Percentiles rank a stretch among this genome's conserved stretches.
These are phyloP conservation scores for Galerucella pusilla DNA, from an alignment of 2,888 invertebrate genomes.

Conservation along the genomic window DNA sequence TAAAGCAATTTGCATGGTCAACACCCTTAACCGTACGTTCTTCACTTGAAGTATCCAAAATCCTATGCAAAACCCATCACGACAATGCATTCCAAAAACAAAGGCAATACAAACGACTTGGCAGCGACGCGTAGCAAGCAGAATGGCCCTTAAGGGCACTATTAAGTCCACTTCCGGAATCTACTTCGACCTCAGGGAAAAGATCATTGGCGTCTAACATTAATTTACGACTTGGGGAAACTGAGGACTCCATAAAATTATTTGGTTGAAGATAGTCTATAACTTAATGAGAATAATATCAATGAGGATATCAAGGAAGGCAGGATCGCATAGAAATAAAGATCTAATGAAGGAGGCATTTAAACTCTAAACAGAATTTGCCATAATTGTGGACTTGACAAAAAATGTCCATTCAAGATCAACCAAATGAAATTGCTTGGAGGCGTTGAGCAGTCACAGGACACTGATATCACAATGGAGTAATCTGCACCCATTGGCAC, in stretches of 20 bases:
- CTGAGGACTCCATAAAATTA: neutral
- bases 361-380: too few species aligned
- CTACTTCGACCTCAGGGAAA: conserved; percentile 55
- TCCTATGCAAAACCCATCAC: conserved; percentile 31
- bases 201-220: conserved; percentile 1
- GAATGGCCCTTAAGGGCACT: conserved; percentile 61
- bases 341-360: too few species aligned
- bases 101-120: conserved; percentile 57
- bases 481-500: too few species aligned
- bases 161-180: conserved; percentile 63
- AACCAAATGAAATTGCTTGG: too few species aligned
- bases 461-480: too few species aligned
- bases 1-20: conserved; percentile 30
- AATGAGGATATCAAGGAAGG: too few species aligned
- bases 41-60: neutral
- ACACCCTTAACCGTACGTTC: neutral
- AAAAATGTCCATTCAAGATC: too few species aligned
- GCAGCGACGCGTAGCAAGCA: conserved; percentile 48
- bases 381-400: too few species aligned
- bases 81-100: conserved; percentile 51
- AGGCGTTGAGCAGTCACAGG: too few species aligned
- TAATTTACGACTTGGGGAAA: neutral
- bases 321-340: too few species aligned
- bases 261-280: neutral
- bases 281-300: too few species aligned